These are phyloP conservation scores for Ceratoteleas bidentatus DNA, from an alignment of 1,140 invertebrate species.

Conservation along the genomic window DNA sequence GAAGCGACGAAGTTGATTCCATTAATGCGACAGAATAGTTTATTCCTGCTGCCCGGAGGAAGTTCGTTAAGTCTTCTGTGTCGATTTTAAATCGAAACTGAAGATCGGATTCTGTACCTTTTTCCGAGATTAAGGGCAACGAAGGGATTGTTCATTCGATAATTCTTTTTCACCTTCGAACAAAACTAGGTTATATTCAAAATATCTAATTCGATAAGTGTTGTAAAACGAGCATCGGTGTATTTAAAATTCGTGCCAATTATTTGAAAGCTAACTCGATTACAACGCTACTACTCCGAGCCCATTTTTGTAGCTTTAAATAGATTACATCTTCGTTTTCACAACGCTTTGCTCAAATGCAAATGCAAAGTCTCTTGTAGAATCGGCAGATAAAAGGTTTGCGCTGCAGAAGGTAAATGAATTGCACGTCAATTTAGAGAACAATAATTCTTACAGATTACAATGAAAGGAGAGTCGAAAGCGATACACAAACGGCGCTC, in stretches of 20 bases:
- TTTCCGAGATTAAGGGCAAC: too few relatives aligned
- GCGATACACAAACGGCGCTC: too few relatives aligned
- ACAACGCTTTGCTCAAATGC: conserved; percentile 4
- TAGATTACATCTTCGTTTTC: conserved; percentile 14
- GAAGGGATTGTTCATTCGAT: too few relatives aligned
- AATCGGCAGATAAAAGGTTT: conserved; percentile 4
- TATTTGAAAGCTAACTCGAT: conserved; percentile 2
- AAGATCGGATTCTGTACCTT: too few relatives aligned
- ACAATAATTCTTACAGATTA: background rate
- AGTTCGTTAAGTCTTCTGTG: background rate
- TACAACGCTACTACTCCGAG: background rate
- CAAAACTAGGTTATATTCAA: too few relatives aligned
- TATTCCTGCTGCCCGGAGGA: background rate
- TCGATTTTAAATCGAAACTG: too few relatives aligned
- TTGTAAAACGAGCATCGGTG: background rate
- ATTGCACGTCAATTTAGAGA: background rate
- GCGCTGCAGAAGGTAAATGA: conserved; percentile 1
- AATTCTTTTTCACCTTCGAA: too few relatives aligned
- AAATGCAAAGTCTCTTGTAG: conserved; percentile 2
- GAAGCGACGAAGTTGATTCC: background rate
- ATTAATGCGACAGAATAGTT: background rate
- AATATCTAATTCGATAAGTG: background rate
- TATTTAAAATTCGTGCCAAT: conserved; percentile 8
- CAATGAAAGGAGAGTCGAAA: too few relatives aligned
- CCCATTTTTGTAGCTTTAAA: conserved; percentile 4